Evolutionary conservation across 1,140 invertebrate genomes (phyloP).

Genomic region (Phymorhynchus buccinoides): DNA sequence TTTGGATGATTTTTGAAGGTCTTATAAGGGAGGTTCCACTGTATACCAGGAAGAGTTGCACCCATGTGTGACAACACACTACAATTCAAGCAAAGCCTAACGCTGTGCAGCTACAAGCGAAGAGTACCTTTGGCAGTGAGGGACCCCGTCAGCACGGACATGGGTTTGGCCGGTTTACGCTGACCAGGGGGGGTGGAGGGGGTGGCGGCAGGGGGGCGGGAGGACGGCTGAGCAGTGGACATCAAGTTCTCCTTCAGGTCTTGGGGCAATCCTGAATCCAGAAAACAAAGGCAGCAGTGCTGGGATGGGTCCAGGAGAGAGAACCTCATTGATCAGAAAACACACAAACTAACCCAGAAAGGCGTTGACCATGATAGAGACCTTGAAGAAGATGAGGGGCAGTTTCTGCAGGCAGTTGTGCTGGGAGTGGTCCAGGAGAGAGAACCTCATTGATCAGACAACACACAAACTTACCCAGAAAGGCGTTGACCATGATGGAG

Average conservation of each 20-base stretch:
- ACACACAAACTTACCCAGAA: constrained; percentile 83
- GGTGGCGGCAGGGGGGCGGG: constrained; percentile 42
- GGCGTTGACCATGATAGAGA: constrained; percentile 94
- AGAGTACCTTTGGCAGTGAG: constrained; percentile 56
- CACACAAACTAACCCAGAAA: constrained; percentile 85
- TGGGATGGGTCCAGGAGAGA: too few species aligned
- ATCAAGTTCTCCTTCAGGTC: constrained; percentile 58
- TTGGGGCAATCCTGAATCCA: constrained; percentile 59
- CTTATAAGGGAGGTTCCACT: too few species aligned
- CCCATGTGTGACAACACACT: too few species aligned
- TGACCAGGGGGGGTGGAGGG: constrained; percentile 68
- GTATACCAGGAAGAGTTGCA: too few species aligned
- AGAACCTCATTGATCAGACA: constrained; percentile 71
- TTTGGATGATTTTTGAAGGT: too few species aligned
- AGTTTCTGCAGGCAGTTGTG: constrained; percentile 89
- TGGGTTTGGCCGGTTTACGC: constrained; percentile 58
- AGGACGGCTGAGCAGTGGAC: constrained; percentile 39
- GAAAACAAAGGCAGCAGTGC: too few species aligned
- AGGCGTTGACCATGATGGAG: constrained; percentile 93
- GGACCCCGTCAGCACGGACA: constrained; percentile 57
- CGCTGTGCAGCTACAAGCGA: not conserved
- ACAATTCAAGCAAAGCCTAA: too few species aligned
- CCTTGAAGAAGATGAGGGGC: constrained; percentile 92
- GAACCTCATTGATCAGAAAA: not conserved
- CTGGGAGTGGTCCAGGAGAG: constrained; percentile 84